Conservation (phyloP, 2,797 vertebrate genomes). For the Pempheris klunzingeri region DNA sequence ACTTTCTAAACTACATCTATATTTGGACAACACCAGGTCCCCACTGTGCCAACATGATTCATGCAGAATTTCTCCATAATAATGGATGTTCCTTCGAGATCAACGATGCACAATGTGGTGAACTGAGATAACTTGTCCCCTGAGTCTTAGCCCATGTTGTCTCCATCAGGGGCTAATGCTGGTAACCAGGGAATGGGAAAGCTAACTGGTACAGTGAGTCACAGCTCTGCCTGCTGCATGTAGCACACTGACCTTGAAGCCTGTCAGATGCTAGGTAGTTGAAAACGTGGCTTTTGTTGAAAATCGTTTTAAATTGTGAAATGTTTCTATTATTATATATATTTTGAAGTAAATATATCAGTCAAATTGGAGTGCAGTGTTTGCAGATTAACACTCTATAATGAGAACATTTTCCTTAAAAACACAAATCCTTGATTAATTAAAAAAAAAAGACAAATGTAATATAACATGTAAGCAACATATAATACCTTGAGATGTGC, state of each 20-base stretch:
- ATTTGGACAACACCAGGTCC: accelerated
- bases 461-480: background rate
- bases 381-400: background rate
- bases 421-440: background rate
- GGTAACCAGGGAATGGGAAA: conserved; percentile 35
- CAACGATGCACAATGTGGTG: conserved; percentile 1
- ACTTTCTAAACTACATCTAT: background rate
- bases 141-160: conserved; percentile 32
- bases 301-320: conserved; percentile 3
- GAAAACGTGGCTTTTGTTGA: conserved; percentile 11
- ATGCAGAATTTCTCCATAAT: background rate
- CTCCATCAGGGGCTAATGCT: conserved; percentile 15
- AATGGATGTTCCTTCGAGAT: conserved; percentile 8
- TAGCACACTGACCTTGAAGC: conserved; percentile 53
- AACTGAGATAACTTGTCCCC: conserved; percentile 34
- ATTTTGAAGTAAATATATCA: background rate
- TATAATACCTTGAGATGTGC: background rate
- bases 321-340: background rate
- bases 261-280: conserved; percentile 7
- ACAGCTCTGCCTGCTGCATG: conserved; percentile 30
- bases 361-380: background rate
- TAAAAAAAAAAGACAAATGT: background rate
- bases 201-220: conserved; percentile 29
- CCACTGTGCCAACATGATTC: background rate
- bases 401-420: background rate